Percentiles rank a stretch among this genome's conserved stretches.
Evolutionary conservation across 2,797 vertebrate species (phyloP).

Genomic region (Muscicapa comitata): DNA sequence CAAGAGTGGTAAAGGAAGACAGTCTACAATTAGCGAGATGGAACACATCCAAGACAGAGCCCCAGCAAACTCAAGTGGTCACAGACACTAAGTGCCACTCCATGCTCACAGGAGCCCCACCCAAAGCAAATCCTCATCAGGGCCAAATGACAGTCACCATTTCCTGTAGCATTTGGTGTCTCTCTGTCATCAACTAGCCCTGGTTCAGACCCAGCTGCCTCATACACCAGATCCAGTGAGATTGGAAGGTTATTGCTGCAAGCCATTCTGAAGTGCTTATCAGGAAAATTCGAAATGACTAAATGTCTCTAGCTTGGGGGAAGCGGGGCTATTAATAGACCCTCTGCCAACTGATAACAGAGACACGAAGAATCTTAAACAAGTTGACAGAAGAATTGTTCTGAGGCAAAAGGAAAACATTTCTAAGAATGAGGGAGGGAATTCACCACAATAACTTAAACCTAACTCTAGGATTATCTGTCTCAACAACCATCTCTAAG

Average conservation of each 20-base stretch:
- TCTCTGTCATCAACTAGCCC: neutral
- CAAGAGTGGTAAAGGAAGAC: neutral
- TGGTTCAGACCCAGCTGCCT: neutral
- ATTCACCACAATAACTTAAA: neutral
- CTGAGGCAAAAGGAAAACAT: neutral
- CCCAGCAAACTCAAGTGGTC: neutral
- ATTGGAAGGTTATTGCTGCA: neutral
- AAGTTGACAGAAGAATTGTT: neutral
- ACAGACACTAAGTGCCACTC: neutral
- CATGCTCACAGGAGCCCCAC: neutral
- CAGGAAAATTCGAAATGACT: conserved; percentile 34
- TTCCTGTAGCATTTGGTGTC: neutral
- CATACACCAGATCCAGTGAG: neutral
- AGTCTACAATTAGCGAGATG: neutral
- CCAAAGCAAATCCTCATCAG: neutral
- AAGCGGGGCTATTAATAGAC: neutral
- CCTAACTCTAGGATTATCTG: neutral
- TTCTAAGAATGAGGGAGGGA: neutral
- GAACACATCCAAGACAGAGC: neutral
- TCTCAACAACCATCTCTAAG: neutral
- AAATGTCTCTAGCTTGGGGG: neutral
- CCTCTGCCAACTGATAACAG: neutral
- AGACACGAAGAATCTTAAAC: neutral
- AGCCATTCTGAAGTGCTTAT: neutral
- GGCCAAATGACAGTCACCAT: neutral